Evolutionary conservation across 2,797 vertebrate genomes (phyloP), one percentile per base, ranked within the genome.

Genomic region (Chromis chromis): DNA sequence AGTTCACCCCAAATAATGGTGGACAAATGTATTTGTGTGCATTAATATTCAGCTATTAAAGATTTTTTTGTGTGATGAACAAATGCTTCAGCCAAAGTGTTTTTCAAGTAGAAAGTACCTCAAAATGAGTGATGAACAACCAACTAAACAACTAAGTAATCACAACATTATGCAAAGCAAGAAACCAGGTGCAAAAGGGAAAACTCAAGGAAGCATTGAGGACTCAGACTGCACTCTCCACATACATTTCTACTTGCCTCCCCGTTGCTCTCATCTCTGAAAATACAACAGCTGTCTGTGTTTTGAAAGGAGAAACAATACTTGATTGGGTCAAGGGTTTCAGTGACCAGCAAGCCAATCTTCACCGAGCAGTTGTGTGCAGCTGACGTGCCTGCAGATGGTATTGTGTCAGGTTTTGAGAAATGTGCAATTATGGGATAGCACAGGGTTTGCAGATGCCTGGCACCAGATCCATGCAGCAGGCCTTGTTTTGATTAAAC

Each of bases 11-110:
- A 31, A 86, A 63, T 2, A 12, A 0, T 4, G 22, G 21, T 4
- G 11, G 71, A 68, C 31, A 71, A n/a, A 52, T 19, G 1, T 13
- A 17, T 57, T 50, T 65, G 25, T 64, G n/a, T 55, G 8, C 14
- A 65, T 28, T 55, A 19, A n/a, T 33, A 42, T 50, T 52, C 1
- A 39, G 17, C 24, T 21, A 55, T 25, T 64, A 3, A 44, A 13
- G 13, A 25, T 14, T 21, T 49, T 11, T 64, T n/a, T 6, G 6
- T 33, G 16, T 13, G 10, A 50, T 31, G 14, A 17, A 50, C 3
- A 62, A 21, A 67, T 16, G 31, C 7, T n/a, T n/a, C n/a, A n/a
- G n/a, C 31, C 31, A 9, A 31, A 9, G 31, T 8, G 8, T 31
- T 31, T 31, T 31, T 9, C 31, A 31, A 31, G 31, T 9, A 31